Percentiles rank a stretch among this genome's conserved stretches.
These are phyloP conservation scores for Parotia lawesii DNA, from an alignment of 2,113 vertebrate species.

Conservation along the genomic window DNA sequence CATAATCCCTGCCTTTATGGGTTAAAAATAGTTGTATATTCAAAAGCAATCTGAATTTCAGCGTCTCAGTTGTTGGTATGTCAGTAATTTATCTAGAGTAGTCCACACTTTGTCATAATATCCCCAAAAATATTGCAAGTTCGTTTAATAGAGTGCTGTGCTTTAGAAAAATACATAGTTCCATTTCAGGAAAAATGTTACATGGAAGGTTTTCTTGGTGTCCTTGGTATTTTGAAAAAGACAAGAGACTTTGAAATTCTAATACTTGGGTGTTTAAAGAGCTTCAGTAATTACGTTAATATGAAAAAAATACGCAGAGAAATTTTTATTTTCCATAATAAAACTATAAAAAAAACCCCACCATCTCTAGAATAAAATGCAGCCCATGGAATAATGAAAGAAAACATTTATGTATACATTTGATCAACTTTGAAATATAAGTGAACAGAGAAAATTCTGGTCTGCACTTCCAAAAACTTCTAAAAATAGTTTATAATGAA, in stretches of 20 bases:
- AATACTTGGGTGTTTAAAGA: neutral
- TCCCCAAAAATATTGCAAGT: neutral
- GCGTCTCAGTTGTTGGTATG: neutral
- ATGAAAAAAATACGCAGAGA: neutral
- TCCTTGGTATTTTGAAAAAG: neutral
- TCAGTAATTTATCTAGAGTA: neutral
- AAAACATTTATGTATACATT: neutral
- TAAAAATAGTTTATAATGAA: neutral
- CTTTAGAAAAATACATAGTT: neutral
- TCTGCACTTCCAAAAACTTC: neutral
- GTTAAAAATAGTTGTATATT: conserved; percentile 42
- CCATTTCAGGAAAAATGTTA: neutral
- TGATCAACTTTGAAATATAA: neutral
- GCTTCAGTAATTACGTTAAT: neutral
- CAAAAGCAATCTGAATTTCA: conserved; percentile 36
- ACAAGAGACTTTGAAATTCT: neutral
- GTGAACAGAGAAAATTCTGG: neutral
- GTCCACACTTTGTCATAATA: neutral
- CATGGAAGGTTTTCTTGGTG: neutral
- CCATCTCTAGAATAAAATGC: neutral
- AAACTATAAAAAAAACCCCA: neutral
- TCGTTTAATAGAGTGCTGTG: neutral
- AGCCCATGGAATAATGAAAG: neutral
- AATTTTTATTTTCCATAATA: neutral
- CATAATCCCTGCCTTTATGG: conserved; percentile 18